Evolutionary conservation across 2,888 invertebrate genomes (phyloP).

Genomic region (Lasiommata megera): DNA sequence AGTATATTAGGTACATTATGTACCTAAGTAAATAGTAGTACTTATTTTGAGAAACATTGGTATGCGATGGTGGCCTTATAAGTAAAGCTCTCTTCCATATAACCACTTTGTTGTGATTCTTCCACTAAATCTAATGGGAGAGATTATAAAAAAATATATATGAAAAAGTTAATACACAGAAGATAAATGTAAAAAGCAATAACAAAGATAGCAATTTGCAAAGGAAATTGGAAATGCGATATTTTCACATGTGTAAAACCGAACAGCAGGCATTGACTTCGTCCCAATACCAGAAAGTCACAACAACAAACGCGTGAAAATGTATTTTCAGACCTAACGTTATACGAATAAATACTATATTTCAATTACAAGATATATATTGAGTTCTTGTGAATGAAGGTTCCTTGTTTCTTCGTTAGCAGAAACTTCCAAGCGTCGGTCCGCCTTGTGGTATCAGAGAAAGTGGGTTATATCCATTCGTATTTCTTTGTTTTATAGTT

Average conservation of each 20-base stretch:
- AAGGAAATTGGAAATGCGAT: slow-evolving; percentile 32
- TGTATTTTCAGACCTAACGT: not conserved
- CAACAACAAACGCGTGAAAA: not conserved
- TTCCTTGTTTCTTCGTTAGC: slow-evolving; percentile 31
- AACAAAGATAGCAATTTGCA: slow-evolving; percentile 20
- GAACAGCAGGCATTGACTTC: slow-evolving; percentile 32
- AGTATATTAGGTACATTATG: no score
- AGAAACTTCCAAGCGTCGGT: slow-evolving; percentile 24
- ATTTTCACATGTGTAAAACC: slow-evolving; percentile 35
- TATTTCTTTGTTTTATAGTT: slow-evolving; percentile 7
- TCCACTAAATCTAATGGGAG: not conserved
- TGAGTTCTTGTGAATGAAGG: slow-evolving; percentile 40
- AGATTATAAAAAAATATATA: not conserved
- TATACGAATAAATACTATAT: slow-evolving; percentile 11
- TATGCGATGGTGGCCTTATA: no score
- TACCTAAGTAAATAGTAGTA: no score
- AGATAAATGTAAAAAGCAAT: not conserved
- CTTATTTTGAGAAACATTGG: no score
- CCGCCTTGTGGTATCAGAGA: slow-evolving; percentile 27
- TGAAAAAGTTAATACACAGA: no score
- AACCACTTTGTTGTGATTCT: not conserved
- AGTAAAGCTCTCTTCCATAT: no score
- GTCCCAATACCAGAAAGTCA: not conserved
- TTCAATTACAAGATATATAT: not conserved
- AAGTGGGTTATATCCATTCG: slow-evolving; percentile 19